Percentiles rank a stretch among this genome's conserved stretches.
phyloP scores from a whole-genome alignment of 2,113 vertebrate genomes.

The Ailurus styani region DNA sequence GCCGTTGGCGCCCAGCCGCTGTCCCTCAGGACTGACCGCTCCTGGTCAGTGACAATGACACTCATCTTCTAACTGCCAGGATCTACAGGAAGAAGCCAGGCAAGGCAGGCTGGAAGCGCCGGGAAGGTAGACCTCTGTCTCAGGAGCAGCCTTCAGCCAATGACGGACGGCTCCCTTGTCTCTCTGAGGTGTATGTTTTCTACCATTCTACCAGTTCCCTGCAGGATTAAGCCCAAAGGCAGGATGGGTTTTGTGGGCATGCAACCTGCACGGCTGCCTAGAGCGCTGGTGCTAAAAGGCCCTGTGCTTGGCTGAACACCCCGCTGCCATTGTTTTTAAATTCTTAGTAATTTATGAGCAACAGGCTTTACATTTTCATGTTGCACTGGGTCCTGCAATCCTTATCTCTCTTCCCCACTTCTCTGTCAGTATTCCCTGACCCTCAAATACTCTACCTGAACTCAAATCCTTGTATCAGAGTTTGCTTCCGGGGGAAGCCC shows the following conservation, averaged over 20 bases:
- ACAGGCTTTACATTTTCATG: neutral
- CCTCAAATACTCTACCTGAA: neutral
- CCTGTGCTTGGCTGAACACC: neutral
- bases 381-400: neutral
- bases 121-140: neutral
- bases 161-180: neutral
- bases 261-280: rapidly evolving
- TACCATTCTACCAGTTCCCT: neutral
- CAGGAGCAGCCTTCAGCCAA: neutral
- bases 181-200: neutral
- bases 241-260: neutral
- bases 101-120: neutral
- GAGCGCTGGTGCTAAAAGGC: neutral
- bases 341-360: neutral
- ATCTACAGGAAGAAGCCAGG: neutral
- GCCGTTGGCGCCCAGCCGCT: neutral
- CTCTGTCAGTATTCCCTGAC: neutral
- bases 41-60: neutral
- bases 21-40: neutral
- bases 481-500: neutral
- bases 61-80: neutral
- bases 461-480: neutral
- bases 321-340: neutral
- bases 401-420: neutral
- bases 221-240: neutral